Conservation (phyloP, 1,140 invertebrate genomes). For the Zaprionus gabonicus region DNA sequence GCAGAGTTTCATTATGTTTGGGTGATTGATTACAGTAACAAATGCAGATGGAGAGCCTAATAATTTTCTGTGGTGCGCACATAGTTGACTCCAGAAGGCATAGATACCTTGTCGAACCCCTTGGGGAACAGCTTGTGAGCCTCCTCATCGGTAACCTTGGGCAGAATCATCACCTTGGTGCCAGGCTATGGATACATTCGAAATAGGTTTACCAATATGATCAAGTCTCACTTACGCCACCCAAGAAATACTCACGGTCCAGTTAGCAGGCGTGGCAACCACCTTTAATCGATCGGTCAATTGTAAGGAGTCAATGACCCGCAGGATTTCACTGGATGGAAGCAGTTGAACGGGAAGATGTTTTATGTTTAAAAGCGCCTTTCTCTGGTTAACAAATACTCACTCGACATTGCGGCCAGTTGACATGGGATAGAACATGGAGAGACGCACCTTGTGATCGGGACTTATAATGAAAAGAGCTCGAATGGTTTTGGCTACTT, state of each 20-base stretch:
- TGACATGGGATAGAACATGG: conserved; percentile 95
- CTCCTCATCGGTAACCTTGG: conserved; percentile 89
- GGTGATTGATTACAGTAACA: neutral
- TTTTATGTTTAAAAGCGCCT: neutral
- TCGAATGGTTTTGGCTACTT: conserved; percentile 91
- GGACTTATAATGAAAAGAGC: conserved; percentile 95
- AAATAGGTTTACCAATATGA: neutral
- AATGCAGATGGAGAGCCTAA: conserved; percentile 54
- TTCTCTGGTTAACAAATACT: conserved; percentile 80
- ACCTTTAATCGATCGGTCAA: conserved; percentile 90
- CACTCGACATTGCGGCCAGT: conserved; percentile 96
- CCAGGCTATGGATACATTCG: conserved; percentile 86
- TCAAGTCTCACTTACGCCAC: neutral
- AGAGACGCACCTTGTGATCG: conserved; percentile 91
- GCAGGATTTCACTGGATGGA: conserved; percentile 92
- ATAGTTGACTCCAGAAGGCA: conserved; percentile 93
- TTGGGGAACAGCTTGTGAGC: conserved; percentile 90
- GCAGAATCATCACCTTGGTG: conserved; percentile 93
- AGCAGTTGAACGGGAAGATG: neutral
- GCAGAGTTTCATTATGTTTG: neutral
- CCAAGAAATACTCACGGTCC: conserved; percentile 88
- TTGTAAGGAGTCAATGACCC: conserved; percentile 95
- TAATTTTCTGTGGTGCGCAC: conserved; percentile 91
- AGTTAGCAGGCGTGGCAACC: conserved; percentile 94
- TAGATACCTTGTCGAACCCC: conserved; percentile 87